Percentiles rank a stretch among this genome's conserved stretches.
Conservation (phyloP, 2,797 vertebrate species). For the Xenops minutus region DNA sequence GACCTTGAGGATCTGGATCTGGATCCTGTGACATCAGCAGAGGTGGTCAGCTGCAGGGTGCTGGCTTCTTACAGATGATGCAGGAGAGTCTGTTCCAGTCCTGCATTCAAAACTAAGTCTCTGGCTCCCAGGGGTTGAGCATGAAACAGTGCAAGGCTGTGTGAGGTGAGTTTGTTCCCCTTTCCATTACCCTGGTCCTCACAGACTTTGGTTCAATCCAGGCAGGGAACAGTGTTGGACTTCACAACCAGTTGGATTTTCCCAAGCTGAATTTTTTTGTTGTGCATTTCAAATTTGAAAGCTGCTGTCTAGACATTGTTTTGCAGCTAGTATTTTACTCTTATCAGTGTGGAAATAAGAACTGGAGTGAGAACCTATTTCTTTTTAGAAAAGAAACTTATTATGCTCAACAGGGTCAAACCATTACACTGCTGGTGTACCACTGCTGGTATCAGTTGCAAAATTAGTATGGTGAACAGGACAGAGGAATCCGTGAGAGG, state of each 20-base stretch:
- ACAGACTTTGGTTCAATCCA: not conserved
- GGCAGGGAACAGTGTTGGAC: not conserved
- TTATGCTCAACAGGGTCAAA: not conserved
- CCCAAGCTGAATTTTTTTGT: not conserved
- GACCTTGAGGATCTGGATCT: not conserved
- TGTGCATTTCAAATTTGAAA: not conserved
- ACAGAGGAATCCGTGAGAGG: not conserved
- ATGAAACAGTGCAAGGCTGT: not conserved
- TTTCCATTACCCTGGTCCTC: not conserved
- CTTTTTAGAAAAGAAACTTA: not conserved
- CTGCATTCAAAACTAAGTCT: not conserved
- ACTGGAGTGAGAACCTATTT: not conserved
- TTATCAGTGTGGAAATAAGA: not conserved
- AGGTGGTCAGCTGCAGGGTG: not conserved
- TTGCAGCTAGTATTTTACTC: not conserved
- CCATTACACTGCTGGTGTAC: not conserved
- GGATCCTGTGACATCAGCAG: fast-evolving
- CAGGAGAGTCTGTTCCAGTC: not conserved
- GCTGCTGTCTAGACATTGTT: not conserved
- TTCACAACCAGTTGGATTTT: not conserved
- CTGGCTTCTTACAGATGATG: not conserved
- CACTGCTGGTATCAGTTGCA: not conserved
- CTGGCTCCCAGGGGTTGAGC: not conserved
- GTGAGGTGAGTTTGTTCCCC: not conserved
- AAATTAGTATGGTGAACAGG: not conserved